These are phyloP conservation scores for Drosophila pseudoananassae DNA, from an alignment of 1,140 invertebrate species.

Conservation along the genomic window DNA sequence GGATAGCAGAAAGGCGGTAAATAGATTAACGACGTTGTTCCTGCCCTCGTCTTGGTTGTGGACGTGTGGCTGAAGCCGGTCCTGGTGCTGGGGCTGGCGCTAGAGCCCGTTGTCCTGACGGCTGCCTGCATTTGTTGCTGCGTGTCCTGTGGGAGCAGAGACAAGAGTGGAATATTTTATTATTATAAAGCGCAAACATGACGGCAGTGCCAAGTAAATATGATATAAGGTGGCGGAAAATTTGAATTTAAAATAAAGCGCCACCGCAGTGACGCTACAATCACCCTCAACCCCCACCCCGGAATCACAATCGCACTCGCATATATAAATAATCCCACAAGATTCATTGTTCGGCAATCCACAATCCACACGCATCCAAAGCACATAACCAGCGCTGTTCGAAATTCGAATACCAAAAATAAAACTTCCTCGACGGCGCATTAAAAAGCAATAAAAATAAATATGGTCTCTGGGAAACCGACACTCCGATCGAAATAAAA, in stretches of 20 bases:
- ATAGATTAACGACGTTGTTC: conserved; percentile 83
- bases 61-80: conserved; percentile 35
- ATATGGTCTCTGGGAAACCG: conserved; percentile 71
- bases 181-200: conserved; percentile 61
- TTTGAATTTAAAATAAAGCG: conserved; percentile 79
- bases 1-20: conserved; percentile 82
- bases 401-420: conserved; percentile 41
- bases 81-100: conserved; percentile 30
- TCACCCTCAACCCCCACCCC: background rate
- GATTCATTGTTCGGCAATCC: conserved; percentile 74
- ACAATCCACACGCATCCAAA: conserved; percentile 52
- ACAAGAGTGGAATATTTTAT: conserved; percentile 80
- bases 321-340: conserved; percentile 75
- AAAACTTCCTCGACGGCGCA: conserved; percentile 78
- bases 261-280: conserved; percentile 40
- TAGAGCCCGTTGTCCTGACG: conserved; percentile 34
- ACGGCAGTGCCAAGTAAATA: conserved; percentile 63
- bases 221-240: conserved; percentile 71
- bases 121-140: conserved; percentile 49
- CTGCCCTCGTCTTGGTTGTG: conserved; percentile 71
- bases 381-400: background rate
- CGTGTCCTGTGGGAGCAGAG: conserved; percentile 61
- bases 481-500: conserved; percentile 73
- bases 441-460: conserved; percentile 83
- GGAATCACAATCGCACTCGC: background rate